phyloP scores from a whole-genome alignment of 2,888 invertebrate species.

The Ichneumon xanthorius region DNA sequence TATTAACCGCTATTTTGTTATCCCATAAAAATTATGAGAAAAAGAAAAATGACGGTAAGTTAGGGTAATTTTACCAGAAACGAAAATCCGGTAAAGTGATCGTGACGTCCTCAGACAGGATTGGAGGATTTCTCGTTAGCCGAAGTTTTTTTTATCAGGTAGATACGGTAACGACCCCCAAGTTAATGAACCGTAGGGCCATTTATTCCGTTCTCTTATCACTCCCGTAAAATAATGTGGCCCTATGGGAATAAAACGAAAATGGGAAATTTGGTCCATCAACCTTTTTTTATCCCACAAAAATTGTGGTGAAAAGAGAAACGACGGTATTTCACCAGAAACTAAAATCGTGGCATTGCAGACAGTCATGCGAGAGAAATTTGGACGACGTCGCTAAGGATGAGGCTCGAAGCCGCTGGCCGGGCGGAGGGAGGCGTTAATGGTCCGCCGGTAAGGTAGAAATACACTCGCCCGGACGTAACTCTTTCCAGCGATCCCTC shows the following conservation, averaged over 20 bases:
- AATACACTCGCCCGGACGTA: conserved; percentile 55
- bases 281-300: not conserved
- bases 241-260: not conserved
- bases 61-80: too few relatives aligned
- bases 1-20: not conserved
- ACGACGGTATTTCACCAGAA: too few relatives aligned
- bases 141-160: not conserved
- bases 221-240: not conserved
- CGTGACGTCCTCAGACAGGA: not conserved
- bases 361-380: too few relatives aligned
- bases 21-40: not conserved
- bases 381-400: too few relatives aligned
- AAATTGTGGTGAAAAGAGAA: not conserved
- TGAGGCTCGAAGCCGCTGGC: too few relatives aligned
- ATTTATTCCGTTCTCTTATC: too few relatives aligned
- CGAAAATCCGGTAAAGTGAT: too few relatives aligned
- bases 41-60: too few relatives aligned
- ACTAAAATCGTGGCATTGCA: too few relatives aligned
- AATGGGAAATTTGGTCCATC: not conserved
- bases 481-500: conserved; percentile 66
- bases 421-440: too few relatives aligned
- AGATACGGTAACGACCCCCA: too few relatives aligned
- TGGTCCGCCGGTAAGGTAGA: not conserved
- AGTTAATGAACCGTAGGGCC: too few relatives aligned
- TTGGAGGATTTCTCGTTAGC: conserved; percentile 1